Evolutionary conservation across 2,888 invertebrate species (phyloP).

Genomic region (Tineola bisselliella): DNA sequence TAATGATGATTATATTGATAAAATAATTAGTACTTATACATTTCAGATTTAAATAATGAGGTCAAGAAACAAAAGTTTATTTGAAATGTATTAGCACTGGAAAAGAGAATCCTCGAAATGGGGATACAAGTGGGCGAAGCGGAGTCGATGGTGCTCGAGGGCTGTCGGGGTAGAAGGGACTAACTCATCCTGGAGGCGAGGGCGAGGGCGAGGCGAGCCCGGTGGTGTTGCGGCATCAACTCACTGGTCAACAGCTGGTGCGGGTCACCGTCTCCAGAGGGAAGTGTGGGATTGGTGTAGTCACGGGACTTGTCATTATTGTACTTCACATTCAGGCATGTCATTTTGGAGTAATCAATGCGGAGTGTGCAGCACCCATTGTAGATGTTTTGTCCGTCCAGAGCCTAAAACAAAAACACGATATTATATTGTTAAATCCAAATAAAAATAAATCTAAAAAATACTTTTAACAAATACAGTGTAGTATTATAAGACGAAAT

Average conservation of each 20-base stretch:
- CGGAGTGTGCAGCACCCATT: conserved; percentile 99
- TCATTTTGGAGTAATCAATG: conserved; percentile 99
- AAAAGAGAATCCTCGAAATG: background rate
- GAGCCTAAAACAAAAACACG: conserved; percentile 69
- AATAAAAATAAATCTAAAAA: background rate
- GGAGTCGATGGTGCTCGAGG: conserved; percentile 25
- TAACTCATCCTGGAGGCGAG: conserved; percentile 72
- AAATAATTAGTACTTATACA: background rate
- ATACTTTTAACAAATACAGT: background rate
- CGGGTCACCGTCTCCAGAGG: conserved; percentile 85
- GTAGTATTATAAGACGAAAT: conserved; percentile 1
- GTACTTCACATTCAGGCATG: conserved; percentile 97
- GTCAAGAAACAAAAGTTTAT: background rate
- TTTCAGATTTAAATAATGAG: background rate
- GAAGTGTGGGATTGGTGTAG: conserved; percentile 98
- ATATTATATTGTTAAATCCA: background rate
- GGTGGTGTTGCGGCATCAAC: conserved; percentile 60
- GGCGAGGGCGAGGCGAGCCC: conserved; percentile 61
- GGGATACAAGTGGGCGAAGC: background rate
- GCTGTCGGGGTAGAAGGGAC: conserved; percentile 50
- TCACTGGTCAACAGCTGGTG: conserved; percentile 74
- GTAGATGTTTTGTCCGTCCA: conserved; percentile 99
- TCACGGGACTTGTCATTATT: conserved; percentile 99
- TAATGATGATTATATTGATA: background rate
- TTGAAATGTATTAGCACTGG: conserved; percentile 8